A percentile compares a stretch with the other conserved stretches of the same genome.
Evolutionary conservation across 1,140 invertebrate genomes (phyloP).

Genomic region (Centruroides vittatus): DNA sequence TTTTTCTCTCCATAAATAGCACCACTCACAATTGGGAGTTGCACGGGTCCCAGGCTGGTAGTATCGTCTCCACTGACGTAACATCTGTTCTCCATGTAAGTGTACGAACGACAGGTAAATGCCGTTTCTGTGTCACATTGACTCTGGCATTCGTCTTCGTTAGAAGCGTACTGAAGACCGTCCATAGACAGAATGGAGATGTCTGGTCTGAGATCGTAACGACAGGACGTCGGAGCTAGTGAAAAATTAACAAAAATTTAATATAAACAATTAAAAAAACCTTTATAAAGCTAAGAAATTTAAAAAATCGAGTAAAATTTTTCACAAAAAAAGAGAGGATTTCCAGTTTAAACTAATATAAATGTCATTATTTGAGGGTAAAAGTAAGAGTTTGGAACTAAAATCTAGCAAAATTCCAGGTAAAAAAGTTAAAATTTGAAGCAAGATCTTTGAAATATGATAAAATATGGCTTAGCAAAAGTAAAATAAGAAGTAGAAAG

Average conservation of each 20-base stretch:
- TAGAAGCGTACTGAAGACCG: constrained; percentile 32
- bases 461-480: too few species aligned
- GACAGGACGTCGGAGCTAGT: constrained; percentile 33
- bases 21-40: constrained; percentile 15
- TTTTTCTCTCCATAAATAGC: constrained; percentile 33
- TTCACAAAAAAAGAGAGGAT: neutral
- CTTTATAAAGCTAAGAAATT: neutral
- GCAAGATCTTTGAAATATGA: too few species aligned
- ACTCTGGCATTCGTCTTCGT: constrained; percentile 32
- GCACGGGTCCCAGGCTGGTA: constrained; percentile 24
- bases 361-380: too few species aligned
- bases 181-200: constrained; percentile 35
- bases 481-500: too few species aligned
- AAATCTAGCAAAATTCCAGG: too few species aligned
- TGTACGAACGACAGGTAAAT: constrained; percentile 29
- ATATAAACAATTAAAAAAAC: neutral
- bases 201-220: constrained; percentile 29
- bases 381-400: too few species aligned
- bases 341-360: too few species aligned
- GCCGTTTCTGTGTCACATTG: constrained; percentile 31
- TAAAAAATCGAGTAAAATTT: neutral
- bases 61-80: constrained; percentile 36
- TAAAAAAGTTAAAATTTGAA: too few species aligned
- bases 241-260: neutral
- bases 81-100: constrained; percentile 30